Conservation (phyloP, 2,797 vertebrate species). For the Bradypodion ventrale region DNA sequence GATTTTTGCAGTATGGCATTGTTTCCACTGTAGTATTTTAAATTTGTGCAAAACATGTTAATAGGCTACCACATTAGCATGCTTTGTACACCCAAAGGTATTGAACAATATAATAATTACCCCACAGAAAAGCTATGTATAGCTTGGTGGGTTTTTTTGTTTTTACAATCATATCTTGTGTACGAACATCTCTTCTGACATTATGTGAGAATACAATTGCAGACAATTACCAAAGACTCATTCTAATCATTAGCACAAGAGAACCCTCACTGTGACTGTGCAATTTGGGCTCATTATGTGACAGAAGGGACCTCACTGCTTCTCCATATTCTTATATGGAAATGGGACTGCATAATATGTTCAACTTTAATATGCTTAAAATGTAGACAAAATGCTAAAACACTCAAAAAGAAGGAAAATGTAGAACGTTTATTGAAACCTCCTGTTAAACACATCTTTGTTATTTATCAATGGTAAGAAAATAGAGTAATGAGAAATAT, state of each 20-base stretch:
- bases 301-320: slow-evolving; percentile 22
- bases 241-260: slow-evolving; percentile 21
- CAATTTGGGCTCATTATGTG: slow-evolving; percentile 20
- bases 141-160: background rate
- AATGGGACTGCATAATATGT: background rate
- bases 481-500: background rate
- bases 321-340: background rate
- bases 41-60: background rate
- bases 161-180: background rate
- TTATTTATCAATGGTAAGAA: background rate
- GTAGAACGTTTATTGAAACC: background rate
- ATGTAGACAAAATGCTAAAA: background rate
- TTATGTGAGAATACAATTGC: background rate
- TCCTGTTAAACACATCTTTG: background rate
- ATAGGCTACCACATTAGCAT: background rate
- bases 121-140: background rate
- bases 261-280: background rate
- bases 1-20: background rate
- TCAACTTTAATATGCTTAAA: background rate
- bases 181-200: slow-evolving; percentile 1
- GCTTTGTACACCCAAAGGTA: background rate
- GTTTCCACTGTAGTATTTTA: background rate
- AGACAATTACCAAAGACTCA: background rate
- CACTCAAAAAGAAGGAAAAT: slow-evolving; percentile 2
- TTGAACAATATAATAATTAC: slow-evolving; percentile 8